Base-by-base conservation (phyloP, 2,888 invertebrate genomes). In the Caenorhabditis doughertyi region DNA sequence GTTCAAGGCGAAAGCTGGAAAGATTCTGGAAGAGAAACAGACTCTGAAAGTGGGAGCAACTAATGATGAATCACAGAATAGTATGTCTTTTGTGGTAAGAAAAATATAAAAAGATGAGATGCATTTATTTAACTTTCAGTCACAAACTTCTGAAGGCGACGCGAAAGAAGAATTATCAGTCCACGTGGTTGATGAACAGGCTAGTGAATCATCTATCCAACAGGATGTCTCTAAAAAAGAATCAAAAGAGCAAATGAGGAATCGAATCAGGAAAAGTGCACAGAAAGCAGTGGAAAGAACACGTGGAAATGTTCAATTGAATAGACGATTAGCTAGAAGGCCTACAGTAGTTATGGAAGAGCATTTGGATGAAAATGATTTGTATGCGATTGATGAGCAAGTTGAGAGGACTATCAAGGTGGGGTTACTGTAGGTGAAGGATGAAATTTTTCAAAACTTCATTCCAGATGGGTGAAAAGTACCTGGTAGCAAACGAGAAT, bases 291-390 rank as follows among this genome's bases (percentile, higher is more conserved):
- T 90, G 13, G 87, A 87, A 60, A 82, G 87, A 49, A 89, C 87
- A 32, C 81, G 88, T n/a, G 89, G 88, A 35, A 87, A 87, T 47
- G 88, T 89, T 5, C 89, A 89, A 53, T 71, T 90, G 74, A 84
- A 81, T 42, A 73, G 80, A 51, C 49, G 88, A 70, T 58, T 88
- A 0, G 83, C 85, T 27, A 73, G 87, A 58, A 60, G 83, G 44
- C 79, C 84, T 27, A 85, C 85, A n/a, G 81, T 81, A 3, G 83
- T 84, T 35, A 65, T 76, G 23, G 84, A 85, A 29, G 85, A 85
- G 23, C 55, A 73, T 4, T 29, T 83, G 39, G 76, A 84, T 32
- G 84, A 86, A 49, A 77, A 84, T 18, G 88, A 89, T 55, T 44
- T 87, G 9, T 27, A 73, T 42, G 80, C 64, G n/a, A 85, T 86